A percentile compares a stretch with the other conserved stretches of the same genome.
These are phyloP conservation scores for Corythaeola cristata DNA, from an alignment of 2,113 vertebrate genomes.

Conservation along the genomic window DNA sequence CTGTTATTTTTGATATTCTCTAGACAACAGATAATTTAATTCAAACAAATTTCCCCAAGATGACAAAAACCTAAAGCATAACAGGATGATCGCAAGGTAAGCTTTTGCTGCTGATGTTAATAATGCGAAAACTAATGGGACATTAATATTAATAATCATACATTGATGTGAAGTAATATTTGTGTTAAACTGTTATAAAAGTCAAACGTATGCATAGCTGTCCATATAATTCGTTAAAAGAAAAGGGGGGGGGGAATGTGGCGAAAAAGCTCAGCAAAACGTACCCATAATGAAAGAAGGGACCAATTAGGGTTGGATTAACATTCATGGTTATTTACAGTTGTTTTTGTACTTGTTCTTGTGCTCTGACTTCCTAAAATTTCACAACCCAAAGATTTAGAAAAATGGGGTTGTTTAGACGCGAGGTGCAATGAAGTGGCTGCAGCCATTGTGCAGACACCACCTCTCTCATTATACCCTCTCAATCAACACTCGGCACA, in stretches of 20 bases:
- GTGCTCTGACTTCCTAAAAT: constrained; percentile 96
- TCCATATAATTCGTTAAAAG: constrained; percentile 73
- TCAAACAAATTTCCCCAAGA: constrained; percentile 54
- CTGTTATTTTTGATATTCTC: constrained; percentile 53
- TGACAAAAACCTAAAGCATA: constrained; percentile 49
- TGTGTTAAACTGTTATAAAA: constrained; percentile 65
- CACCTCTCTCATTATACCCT: constrained; percentile 99
- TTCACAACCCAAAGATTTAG: constrained; percentile 88
- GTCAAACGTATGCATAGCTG: constrained; percentile 68
- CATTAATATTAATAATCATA: constrained; percentile 65
- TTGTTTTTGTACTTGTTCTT: constrained; percentile 99
- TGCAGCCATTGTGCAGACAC: constrained; percentile 96
- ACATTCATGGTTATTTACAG: constrained; percentile 99
- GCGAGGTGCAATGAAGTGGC: constrained; percentile 97
- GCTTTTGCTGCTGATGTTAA: constrained; percentile 39
- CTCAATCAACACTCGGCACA: constrained; percentile 99
- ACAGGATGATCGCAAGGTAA: constrained; percentile 31
- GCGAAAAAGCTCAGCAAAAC: constrained; percentile 76
- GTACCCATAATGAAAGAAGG: constrained; percentile 90
- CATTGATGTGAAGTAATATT: constrained; percentile 49
- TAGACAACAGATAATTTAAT: constrained; percentile 67
- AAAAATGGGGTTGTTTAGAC: constrained; percentile 98
- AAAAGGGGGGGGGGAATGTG: neutral
- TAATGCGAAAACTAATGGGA: constrained; percentile 50
- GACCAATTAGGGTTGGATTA: constrained; percentile 99